Evolutionary conservation across 2,888 invertebrate genomes (phyloP), one percentile per base, ranked within the genome.

Genomic region (Marasmarcha lunaedactyla): DNA sequence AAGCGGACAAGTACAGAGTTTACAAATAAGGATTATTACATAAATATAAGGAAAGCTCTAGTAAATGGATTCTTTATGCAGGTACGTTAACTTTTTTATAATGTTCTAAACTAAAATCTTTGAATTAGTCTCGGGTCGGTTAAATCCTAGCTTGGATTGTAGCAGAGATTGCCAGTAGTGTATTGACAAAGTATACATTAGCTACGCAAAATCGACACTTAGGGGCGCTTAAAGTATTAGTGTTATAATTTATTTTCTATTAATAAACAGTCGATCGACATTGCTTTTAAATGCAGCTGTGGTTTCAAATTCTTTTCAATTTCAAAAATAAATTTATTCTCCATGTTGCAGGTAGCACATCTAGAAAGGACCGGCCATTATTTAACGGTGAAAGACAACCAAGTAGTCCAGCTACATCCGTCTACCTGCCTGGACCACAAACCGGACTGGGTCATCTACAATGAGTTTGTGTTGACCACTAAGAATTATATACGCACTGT

Each of bases 1-100:
- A 94, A 94, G 65, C 86, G 97, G 43, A 94, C 96, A 4, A 98
- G 98, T 45, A 99, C 99, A 12, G 98, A 99, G 56, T 99, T 99
- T 73, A 97, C 96, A 35, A 97, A 97, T 44, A 93, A 97, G 76
- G 98, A 99, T 72, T 99, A 99, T 69, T 99, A 99, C 71, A 90
- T 98, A 38, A 99, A 99, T 71, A 99, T 99, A 59, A 87, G 99
- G 48, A 99, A 98, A 84, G 98, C 99, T 0, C 87, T 99, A 20
- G 98, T 99, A 12, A 93, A 97, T 52, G 99, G 99, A 41, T 99
- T 98, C 81, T 99, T 99, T 68, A 99, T 99, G 99, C 99, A 99
- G 90, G 98, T 95, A 70, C 51, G 51, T 50, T 14, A 13, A 13
- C 2, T n/a, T n/a, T n/a, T n/a, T n/a, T n/a, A n/a, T n/a, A n/a